Evolutionary conservation across 2,888 invertebrate species (phyloP), one percentile per base, ranked within the genome.

Genomic region (Diaprepes abbreviatus): DNA sequence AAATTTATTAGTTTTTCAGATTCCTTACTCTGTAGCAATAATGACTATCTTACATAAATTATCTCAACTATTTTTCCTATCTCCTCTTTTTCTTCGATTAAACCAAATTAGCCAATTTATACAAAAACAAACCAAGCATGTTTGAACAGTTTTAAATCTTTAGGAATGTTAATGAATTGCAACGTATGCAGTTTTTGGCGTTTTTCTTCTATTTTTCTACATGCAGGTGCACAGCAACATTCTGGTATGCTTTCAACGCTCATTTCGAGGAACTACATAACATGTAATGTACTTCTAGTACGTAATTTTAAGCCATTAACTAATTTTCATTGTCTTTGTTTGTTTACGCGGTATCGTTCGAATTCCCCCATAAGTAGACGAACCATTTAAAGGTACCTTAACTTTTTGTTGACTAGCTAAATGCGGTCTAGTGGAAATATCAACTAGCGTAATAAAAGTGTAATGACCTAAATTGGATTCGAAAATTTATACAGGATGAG

Each of bases 311-410:
- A 68, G 52, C 31, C 57, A 69, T 69, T 64, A 69, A 54, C 69
- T 43, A 69, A 69, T 69, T 69, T 68, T 33, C 60, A 21, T 58
- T 54, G 63, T 58, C 69, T 63, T 69, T 69, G 52, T 57, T 40
- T 28, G 36, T 69, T 58, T 57, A 50, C 17, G 64, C 69, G 64
- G 69, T 52, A 64, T 43, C 59, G 38, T 36, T 28, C 54, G 19
- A 57, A 68, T 68, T 69, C 58, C 69, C 64, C 45, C 58, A 36
- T 68, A 70, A 70, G 70, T 70, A 55, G 70, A 59, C 63, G 70
- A 65, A 70, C 70, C 60, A 70, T 70, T 70, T 70, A 70, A 54
- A 70, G 70, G 65, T 70, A 70, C 70, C 70, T 70, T 70, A 65
- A 66, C 64, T 70, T 70, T 69, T 70, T 66, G 65, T 70, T 70